Conservation (phyloP, 2,888 invertebrate genomes). For the Caenorhabditis drosophilae region DNA sequence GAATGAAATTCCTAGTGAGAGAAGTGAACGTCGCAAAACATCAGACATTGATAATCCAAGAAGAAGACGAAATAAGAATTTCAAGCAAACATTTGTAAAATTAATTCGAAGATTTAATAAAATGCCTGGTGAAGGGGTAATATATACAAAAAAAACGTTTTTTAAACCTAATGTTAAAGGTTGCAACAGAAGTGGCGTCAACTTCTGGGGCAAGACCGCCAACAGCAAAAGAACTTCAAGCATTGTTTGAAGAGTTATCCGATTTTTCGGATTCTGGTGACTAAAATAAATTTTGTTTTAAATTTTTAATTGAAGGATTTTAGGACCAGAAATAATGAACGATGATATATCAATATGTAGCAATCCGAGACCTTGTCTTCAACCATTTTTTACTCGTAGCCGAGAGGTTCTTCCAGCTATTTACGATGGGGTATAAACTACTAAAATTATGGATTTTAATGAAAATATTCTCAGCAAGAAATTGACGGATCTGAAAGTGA, state of each 20-base stretch:
- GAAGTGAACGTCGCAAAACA: conserved; percentile 23
- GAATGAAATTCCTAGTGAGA: conserved; percentile 23
- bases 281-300: too few species aligned
- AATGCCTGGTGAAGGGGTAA: conserved; percentile 81
- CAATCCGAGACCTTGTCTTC: conserved; percentile 63
- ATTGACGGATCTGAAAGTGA: conserved; percentile 26
- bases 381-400: conserved; percentile 48
- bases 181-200: conserved; percentile 6
- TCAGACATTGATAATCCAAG: conserved; percentile 15
- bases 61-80: conserved; percentile 73
- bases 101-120: conserved; percentile 86
- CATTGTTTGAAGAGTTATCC: conserved; percentile 80
- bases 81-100: conserved; percentile 95
- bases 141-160: neutral
- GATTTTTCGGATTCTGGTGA: conserved; percentile 24
- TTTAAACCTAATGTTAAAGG: too few species aligned
- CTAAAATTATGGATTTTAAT: neutral
- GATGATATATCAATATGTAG: conserved; percentile 62
- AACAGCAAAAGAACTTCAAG: conserved; percentile 61
- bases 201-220: conserved; percentile 40
- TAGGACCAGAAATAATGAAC: conserved; percentile 40
- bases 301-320: too few species aligned
- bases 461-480: conserved; percentile 8
- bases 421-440: conserved; percentile 17
- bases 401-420: conserved; percentile 32